Evolutionary conservation across 2,113 vertebrate genomes (phyloP), one percentile per base, ranked within the genome.

Genomic region (Alectura lathami): DNA sequence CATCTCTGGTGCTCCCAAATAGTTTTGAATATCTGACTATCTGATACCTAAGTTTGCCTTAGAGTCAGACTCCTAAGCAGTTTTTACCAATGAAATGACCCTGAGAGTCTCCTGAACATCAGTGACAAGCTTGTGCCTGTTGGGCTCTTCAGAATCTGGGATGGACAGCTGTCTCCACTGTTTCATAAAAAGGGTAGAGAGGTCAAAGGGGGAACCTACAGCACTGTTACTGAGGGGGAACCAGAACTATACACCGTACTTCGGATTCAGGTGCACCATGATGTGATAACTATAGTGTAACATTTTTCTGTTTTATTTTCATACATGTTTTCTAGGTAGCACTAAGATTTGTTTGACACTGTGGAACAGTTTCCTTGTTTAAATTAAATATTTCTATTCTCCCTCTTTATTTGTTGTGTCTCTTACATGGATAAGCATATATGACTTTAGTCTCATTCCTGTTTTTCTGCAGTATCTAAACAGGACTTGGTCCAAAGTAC

Each of bases 81-180:
- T 18, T 86, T 90, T 80, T 86, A 73, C 17, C 21, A 22, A 12
- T 51, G 12, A 86, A 74, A 72, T 54, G 42, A 50, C 22, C 27
- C 45, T 0, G 6, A 34, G 22, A 32, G 16, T 60, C 54, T 78
- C 2, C 18, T 64, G 3, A 57, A 62, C 21, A 48, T 22, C 59
- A 62, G 16, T 30, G 54, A 60, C 74, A 60, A 91, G 8, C n/a
- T 91, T 34, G 2, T 89, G 36, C 18, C 47, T 81, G 42, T 38
- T 70, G 69, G 69, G 34, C 6, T 38, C 9, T 66, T 60, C 29
- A 73, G 89, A 47, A 27, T 5, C 15, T 1, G 5, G 43, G 45
- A 12, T 9, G 17, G 38, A 17, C 1, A 30, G 30, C 32, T 80
- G 36, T 22, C 57, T 63, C 17, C 34, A 29, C 0, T 0, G n/a